Base-by-base conservation (phyloP, 1,140 invertebrate genomes). In the Saccostrea cuccullata region DNA sequence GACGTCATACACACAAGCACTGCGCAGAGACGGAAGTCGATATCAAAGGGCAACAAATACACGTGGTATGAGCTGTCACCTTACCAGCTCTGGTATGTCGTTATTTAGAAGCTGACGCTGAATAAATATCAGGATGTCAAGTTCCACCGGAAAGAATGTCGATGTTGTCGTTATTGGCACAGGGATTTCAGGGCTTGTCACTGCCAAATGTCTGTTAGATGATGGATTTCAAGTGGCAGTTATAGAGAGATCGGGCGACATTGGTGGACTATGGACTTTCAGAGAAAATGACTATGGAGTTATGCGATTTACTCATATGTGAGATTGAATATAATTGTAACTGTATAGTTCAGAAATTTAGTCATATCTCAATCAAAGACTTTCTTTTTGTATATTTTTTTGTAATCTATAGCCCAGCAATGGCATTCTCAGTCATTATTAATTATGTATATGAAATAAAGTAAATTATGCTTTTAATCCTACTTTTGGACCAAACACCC, bases 291-390 rank as follows among this genome's bases (percentile, higher is more conserved):
- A 93, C 55, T 95, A 94, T 91, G 94, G 94, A 56, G 94, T 95
- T 6, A 95, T 94, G 94, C 92, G 92, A 83, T 95, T 94, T 86
- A 95, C 94, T 47, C 94, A 95, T 88, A 95, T 95, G 94, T 94
- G 88, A 91, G 94, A 89, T 82, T 23, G n/a, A 47, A 47, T 5
- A 47, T 47, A 47, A 47, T 47, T 47, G 6, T 47, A 47, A 47
- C 47, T 47, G 47, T 47, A 47, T 0, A 47, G 47, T 47, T 3
- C 1, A 47, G 47, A 47, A 9, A 47, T 47, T 5, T 47, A 6
- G 47, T 47, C 47, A 47, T 47, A 47, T 3, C 47, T 47, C 47
- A 47, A 47, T 47, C 6, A 47, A 40, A 26, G 11, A 55, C 83
- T 84, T 55, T 17, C 40, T 84, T 26, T 58, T 8, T 30, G 6